Evolutionary conservation across 2,113 vertebrate genomes (phyloP), one percentile per base, ranked within the genome.

Genomic region (Corythornis vintsioides): DNA sequence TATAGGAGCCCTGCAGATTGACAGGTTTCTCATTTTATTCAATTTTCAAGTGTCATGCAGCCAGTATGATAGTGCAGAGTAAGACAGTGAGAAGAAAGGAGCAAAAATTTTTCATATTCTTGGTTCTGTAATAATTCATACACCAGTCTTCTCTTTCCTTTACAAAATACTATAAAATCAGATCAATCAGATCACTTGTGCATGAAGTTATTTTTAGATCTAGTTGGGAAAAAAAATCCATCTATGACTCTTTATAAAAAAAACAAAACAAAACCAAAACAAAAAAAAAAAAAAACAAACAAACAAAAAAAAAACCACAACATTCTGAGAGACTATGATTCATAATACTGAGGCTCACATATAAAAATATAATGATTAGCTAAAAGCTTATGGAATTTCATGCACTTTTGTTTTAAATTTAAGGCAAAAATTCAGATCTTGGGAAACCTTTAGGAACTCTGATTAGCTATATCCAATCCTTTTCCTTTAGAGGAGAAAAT

Each of bases 11-110:
- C 81, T 77, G 83, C 65, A 96, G 93, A 94, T 64, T 94, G 76
- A 91, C 69, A 90, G 72, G 64, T 93, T 97, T 90, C 84, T 96
- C 73, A 52, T 96, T 94, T 97, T 93, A 81, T 90, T 94, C 87
- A 85, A 76, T 92, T 96, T 89, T 83, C 91, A 56, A 89, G 78
- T 65, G 71, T 93, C 80, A 86, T 53, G 91, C 69, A 95, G 86
- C 15, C 86, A 95, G 77, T 50, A 50, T 50, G 48, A 50, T 19
- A 50, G 22, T 50, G 48, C 21, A 95, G 53, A 86, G 56, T 90
- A 84, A 97, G 72, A 72, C 21, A 94, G 52, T 4, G 13, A 92
- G 65, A 94, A 90, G 86, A 88, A 96, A 94, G 66, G 29, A 73
- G 40, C 4, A 69, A 53, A 90, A 92, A 70, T 83, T 91, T 96